phyloP scores from a whole-genome alignment of 1,140 invertebrate species.

The Dendrolimus kikuchii region DNA sequence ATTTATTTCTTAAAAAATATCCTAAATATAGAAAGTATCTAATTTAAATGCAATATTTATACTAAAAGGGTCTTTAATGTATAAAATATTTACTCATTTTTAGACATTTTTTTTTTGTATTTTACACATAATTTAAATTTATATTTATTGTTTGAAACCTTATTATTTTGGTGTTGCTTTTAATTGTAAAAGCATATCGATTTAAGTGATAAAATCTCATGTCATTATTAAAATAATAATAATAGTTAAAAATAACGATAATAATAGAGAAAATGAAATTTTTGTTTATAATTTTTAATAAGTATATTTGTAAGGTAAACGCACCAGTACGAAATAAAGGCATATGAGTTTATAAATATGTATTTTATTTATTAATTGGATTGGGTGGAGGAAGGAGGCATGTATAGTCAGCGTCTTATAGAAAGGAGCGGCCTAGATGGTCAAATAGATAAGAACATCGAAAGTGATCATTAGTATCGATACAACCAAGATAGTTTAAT shows the following conservation, averaged over 20 bases:
- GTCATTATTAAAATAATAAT: slow-evolving; percentile 45
- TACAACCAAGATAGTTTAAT: no score
- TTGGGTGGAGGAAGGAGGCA: no score
- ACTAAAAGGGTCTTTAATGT: slow-evolving; percentile 10
- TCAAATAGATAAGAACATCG: no score
- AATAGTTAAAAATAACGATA: slow-evolving; percentile 18
- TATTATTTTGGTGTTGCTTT: slow-evolving; percentile 39
- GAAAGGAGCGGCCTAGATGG: no score
- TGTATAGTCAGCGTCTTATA: no score
- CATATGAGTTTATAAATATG: slow-evolving; percentile 62
- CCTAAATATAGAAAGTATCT: no score
- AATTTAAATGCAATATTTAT: background rate
- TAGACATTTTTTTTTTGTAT: slow-evolving; percentile 21
- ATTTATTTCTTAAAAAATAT: background rate
- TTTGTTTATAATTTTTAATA: slow-evolving; percentile 42
- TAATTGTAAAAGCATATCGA: slow-evolving; percentile 50
- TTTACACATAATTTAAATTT: slow-evolving; percentile 6
- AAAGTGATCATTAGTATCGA: no score
- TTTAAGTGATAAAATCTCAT: slow-evolving; percentile 38
- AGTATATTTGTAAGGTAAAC: slow-evolving; percentile 64
- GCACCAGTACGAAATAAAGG: slow-evolving; percentile 70
- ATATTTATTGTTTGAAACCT: slow-evolving; percentile 36
- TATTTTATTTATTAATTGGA: no score
- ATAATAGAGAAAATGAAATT: background rate
- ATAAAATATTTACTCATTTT: slow-evolving; percentile 24